A percentile compares a stretch with the other conserved stretches of the same genome.
Evolutionary conservation across 2,888 invertebrate species (phyloP).

Genomic region (Drosophila multiciliata): DNA sequence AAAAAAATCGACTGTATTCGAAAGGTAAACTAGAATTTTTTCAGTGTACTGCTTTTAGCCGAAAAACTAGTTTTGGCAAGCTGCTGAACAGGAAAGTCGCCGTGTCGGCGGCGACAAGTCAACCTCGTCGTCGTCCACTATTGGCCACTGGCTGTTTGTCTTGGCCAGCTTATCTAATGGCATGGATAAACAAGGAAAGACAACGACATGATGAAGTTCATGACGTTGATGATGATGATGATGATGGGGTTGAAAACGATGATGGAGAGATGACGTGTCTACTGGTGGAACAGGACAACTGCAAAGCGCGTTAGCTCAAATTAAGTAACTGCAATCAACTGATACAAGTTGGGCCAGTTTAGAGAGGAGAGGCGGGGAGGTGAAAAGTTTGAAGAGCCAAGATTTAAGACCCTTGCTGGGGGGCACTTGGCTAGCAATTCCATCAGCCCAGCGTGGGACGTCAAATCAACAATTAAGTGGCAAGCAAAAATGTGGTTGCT

Average conservation of each 20-base stretch:
- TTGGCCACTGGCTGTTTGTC: constrained; percentile 73
- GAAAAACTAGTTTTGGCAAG: constrained; percentile 71
- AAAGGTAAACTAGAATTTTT: not conserved
- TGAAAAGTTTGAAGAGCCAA: constrained; percentile 4
- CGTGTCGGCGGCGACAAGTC: constrained; percentile 34
- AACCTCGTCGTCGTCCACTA: constrained; percentile 26
- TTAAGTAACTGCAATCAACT: constrained; percentile 75
- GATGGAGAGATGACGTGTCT: constrained; percentile 15
- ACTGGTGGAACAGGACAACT: constrained; percentile 50
- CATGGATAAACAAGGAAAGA: constrained; percentile 75
- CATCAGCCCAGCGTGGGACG: constrained; percentile 32
- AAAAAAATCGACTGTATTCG: not conserved
- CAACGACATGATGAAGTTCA: constrained; percentile 46
- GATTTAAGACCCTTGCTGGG: constrained; percentile 19
- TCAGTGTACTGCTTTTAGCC: constrained; percentile 47
- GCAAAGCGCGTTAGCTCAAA: constrained; percentile 75
- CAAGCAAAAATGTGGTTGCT: not conserved
- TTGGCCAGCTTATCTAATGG: constrained; percentile 76
- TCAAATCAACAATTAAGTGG: constrained; percentile 30
- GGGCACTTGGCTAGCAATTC: constrained; percentile 15
- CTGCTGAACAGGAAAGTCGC: constrained; percentile 55
- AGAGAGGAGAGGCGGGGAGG: not conserved
- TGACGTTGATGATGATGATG: constrained; percentile 7
- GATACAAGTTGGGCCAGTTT: constrained; percentile 39
- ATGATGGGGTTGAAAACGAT: not conserved